Evolutionary conservation across 2,888 invertebrate genomes (phyloP).

Genomic region (Leucania comma): DNA sequence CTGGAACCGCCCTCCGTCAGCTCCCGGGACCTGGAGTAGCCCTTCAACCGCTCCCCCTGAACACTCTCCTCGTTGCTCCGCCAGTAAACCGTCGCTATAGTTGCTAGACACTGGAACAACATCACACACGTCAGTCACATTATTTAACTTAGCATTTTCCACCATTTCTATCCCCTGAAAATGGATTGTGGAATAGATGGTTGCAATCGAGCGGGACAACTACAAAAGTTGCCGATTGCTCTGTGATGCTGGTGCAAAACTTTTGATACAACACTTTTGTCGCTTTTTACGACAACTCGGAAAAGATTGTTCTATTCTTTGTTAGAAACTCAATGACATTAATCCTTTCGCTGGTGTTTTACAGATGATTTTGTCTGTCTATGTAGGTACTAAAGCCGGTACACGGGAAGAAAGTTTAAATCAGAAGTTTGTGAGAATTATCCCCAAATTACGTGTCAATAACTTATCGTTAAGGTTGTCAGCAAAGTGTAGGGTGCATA

Average conservation of each 20-base stretch:
- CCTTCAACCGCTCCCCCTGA: constrained; percentile 94
- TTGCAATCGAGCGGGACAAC: constrained; percentile 26
- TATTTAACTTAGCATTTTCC: constrained; percentile 10
- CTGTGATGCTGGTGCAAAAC: constrained; percentile 22
- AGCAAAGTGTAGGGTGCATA: constrained; percentile 12
- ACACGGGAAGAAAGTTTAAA: not conserved
- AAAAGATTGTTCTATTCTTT: constrained; percentile 20
- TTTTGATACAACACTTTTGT: constrained; percentile 43
- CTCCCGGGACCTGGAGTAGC: constrained; percentile 95
- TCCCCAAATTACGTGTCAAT: constrained; percentile 10
- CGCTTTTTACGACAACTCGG: constrained; percentile 16
- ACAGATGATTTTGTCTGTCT: not conserved
- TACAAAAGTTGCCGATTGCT: constrained; percentile 39
- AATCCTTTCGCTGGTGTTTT: not conserved
- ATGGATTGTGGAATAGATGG: not conserved
- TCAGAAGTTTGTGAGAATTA: not conserved
- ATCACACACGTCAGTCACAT: constrained; percentile 23
- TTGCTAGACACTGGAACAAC: constrained; percentile 93
- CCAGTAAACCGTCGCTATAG: constrained; percentile 96
- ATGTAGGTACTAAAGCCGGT: not conserved
- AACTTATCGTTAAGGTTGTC: constrained; percentile 18
- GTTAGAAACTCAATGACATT: constrained; percentile 6
- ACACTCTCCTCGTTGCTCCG: constrained; percentile 97
- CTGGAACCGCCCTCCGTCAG: constrained; percentile 92
- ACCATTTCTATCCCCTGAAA: constrained; percentile 4